Evolutionary conservation across 2,797 vertebrate genomes (phyloP).

Genomic region (Ciconia nigra): DNA sequence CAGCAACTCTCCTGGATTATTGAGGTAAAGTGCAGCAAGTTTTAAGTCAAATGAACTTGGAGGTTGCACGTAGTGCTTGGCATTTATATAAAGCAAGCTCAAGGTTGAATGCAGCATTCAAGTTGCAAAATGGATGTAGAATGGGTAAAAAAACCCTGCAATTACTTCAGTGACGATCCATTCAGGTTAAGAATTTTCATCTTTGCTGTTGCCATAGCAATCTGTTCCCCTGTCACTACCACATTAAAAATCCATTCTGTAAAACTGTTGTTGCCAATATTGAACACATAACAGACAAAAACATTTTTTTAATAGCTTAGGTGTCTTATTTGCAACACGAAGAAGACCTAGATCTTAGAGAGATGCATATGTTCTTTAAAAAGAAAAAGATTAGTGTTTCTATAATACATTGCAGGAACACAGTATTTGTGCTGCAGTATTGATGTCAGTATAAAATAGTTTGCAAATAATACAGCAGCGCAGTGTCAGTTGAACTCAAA

Average conservation of each 20-base stretch:
- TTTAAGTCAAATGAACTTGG: slow-evolving; percentile 30
- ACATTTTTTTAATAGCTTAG: slow-evolving; percentile 48
- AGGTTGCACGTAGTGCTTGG: slow-evolving; percentile 35
- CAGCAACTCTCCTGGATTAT: neutral
- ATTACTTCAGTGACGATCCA: slow-evolving; percentile 86
- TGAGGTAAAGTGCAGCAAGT: slow-evolving; percentile 27
- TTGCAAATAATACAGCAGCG: slow-evolving; percentile 11
- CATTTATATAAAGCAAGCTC: slow-evolving; percentile 67
- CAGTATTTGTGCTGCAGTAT: neutral
- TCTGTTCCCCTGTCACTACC: slow-evolving; percentile 66
- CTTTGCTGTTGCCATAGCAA: slow-evolving; percentile 88
- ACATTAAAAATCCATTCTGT: slow-evolving; percentile 77
- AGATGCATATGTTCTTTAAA: neutral
- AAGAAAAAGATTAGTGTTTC: neutral
- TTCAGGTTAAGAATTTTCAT: slow-evolving; percentile 86
- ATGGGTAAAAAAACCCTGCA: slow-evolving; percentile 77
- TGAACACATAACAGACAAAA: slow-evolving; percentile 62
- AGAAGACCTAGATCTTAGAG: slow-evolving; percentile 20
- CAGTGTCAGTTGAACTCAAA: slow-evolving; percentile 4
- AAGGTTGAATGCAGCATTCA: slow-evolving; percentile 71
- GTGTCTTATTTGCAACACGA: slow-evolving; percentile 9
- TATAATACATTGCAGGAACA: neutral
- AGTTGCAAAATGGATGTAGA: slow-evolving; percentile 75
- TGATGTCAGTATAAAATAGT: neutral
- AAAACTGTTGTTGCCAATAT: slow-evolving; percentile 67